phyloP scores from a whole-genome alignment of 2,888 invertebrate genomes.

The Galeopsomyia nigrocyanea region DNA sequence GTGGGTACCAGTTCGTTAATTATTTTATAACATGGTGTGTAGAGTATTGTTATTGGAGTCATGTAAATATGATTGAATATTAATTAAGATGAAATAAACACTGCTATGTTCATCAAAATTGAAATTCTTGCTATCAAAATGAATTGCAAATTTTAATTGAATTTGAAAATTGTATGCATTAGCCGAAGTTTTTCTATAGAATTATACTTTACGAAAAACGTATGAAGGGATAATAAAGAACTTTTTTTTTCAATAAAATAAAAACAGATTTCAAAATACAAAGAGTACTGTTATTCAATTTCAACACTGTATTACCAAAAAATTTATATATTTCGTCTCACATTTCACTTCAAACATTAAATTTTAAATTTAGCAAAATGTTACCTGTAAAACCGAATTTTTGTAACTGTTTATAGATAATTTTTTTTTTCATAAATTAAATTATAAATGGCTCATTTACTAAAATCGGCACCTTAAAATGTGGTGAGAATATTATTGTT shows the following conservation, averaged over 20 bases:
- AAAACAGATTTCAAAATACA: neutral
- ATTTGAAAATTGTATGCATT: too few species aligned
- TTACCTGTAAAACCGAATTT: too few species aligned
- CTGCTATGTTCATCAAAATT: neutral
- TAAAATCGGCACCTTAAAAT: too few species aligned
- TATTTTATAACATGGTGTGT: slow-evolving; percentile 16
- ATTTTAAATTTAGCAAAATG: neutral
- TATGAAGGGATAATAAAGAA: too few species aligned
- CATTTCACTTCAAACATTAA: neutral
- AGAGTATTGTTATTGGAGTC: slow-evolving; percentile 32
- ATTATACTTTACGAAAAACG: too few species aligned
- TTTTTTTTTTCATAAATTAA: neutral
- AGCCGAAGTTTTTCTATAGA: too few species aligned
- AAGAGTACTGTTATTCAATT: neutral
- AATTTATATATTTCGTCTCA: too few species aligned
- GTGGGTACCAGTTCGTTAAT: slow-evolving; percentile 61
- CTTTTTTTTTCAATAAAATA: neutral
- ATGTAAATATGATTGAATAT: slow-evolving; percentile 27
- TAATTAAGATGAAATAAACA: slow-evolving; percentile 14
- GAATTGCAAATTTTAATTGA: too few species aligned
- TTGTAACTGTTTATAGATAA: neutral
- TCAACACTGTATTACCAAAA: too few species aligned
- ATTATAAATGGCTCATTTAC: neutral
- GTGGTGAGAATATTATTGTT: too few species aligned
- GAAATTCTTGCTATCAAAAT: too few species aligned